phyloP scores from a whole-genome alignment of 2,888 invertebrate genomes.

The Orthosia gothica region DNA sequence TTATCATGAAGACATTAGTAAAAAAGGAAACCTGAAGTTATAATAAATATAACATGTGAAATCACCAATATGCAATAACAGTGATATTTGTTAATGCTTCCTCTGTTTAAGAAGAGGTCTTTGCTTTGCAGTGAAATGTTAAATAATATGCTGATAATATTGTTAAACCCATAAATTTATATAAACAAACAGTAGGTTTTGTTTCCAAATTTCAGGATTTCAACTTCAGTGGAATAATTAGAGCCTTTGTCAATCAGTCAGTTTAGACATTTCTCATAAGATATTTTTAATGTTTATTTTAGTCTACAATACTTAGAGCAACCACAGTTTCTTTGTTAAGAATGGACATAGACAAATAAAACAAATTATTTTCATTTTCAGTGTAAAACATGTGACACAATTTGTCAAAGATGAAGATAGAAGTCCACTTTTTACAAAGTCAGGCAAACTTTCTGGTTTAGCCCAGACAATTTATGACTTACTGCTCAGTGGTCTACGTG shows the following conservation, averaged over 20 bases:
- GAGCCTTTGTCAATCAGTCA: background rate
- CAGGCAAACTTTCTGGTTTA: slow-evolving; percentile 92
- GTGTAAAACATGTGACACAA: slow-evolving; percentile 93
- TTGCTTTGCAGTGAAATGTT: background rate
- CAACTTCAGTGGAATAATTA: background rate
- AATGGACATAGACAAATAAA: background rate
- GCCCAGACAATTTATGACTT: slow-evolving; percentile 95
- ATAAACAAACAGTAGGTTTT: background rate
- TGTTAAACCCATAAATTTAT: background rate
- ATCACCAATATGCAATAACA: background rate
- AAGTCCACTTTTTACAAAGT: slow-evolving; percentile 92
- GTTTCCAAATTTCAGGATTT: background rate
- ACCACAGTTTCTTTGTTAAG: background rate
- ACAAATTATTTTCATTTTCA: slow-evolving; percentile 79
- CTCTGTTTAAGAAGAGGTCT: background rate
- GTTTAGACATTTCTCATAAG: no score
- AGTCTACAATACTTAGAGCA: background rate
- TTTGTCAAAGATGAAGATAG: slow-evolving; percentile 92
- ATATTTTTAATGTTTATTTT: background rate
- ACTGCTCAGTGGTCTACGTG: slow-evolving; percentile 95
- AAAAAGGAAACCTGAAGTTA: background rate
- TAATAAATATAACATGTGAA: background rate
- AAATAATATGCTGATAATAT: background rate
- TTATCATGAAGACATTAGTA: background rate
- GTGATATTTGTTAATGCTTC: slow-evolving; percentile 7